These are phyloP conservation scores for Catocala fraxini DNA, from an alignment of 2,888 invertebrate genomes.

Conservation along the genomic window DNA sequence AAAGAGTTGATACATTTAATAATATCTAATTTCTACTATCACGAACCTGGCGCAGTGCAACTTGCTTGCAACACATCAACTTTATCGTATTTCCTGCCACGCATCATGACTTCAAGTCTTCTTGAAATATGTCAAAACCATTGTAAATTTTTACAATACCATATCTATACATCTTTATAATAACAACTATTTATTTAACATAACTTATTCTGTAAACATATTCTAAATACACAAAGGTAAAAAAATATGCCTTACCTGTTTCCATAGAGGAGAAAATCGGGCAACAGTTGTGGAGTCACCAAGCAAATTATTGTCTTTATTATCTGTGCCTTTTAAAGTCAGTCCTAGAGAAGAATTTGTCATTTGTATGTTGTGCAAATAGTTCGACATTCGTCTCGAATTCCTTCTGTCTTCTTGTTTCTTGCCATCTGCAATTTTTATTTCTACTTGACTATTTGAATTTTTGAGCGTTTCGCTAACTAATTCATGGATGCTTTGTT, in stretches of 20 bases:
- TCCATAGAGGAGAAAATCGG: slow-evolving; percentile 80
- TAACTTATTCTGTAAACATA: too few species aligned
- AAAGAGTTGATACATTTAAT: too few species aligned
- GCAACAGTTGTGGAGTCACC: slow-evolving; percentile 72
- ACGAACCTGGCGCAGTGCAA: too few species aligned
- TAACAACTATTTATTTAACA: too few species aligned
- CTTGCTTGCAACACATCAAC: too few species aligned
- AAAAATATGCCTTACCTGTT: slow-evolving; percentile 68
- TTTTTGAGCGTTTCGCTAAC: slow-evolving; percentile 21
- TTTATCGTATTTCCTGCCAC: too few species aligned
- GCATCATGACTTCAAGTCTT: too few species aligned
- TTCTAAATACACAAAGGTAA: too few species aligned
- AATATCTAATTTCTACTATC: too few species aligned
- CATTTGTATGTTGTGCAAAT: slow-evolving; percentile 70
- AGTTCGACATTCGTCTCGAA: slow-evolving; percentile 59
- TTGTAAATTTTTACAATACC: too few species aligned
- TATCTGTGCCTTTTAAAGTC: slow-evolving; percentile 59
- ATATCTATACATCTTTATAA: too few species aligned
- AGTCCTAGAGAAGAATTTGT: slow-evolving; percentile 66
- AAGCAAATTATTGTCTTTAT: slow-evolving; percentile 65
- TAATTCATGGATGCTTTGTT: slow-evolving; percentile 24
- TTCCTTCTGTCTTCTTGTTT: slow-evolving; percentile 33
- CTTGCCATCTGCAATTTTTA: slow-evolving; percentile 33
- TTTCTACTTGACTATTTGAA: slow-evolving; percentile 29
- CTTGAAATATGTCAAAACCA: too few species aligned